A percentile compares a stretch with the other conserved stretches of the same genome.
These are phyloP conservation scores for Pimpla rufipes DNA, from an alignment of 2,888 invertebrate species.

Conservation along the genomic window DNA sequence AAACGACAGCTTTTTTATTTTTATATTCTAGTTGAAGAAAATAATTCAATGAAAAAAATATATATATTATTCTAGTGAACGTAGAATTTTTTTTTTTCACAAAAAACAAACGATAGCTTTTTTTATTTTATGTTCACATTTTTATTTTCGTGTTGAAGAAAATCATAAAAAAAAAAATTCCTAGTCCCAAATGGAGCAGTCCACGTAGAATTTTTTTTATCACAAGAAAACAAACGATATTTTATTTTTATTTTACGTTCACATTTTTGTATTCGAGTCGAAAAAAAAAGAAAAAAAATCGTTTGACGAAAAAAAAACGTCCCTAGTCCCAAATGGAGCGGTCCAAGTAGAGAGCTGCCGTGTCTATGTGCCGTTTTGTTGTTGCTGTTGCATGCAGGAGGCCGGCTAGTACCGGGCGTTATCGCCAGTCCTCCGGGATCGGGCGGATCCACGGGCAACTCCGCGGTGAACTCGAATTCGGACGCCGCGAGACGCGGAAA, in stretches of 20 bases:
- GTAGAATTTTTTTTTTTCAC: background rate
- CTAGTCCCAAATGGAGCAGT: constrained; percentile 51
- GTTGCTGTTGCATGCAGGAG: constrained; percentile 87
- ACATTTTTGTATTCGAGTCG: no score
- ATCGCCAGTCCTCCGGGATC: constrained; percentile 86
- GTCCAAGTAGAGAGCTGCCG: constrained; percentile 58
- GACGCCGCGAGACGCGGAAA: constrained; percentile 91
- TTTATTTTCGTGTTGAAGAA: background rate
- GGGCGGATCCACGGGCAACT: constrained; percentile 85
- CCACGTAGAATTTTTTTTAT: no score
- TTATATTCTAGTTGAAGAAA: no score
- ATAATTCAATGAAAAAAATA: background rate
- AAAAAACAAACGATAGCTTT: background rate
- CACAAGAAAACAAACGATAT: no score
- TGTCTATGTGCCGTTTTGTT: constrained; percentile 81
- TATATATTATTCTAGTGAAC: background rate
- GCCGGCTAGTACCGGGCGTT: constrained; percentile 83
- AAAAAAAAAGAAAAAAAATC: no score
- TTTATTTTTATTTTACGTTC: no score
- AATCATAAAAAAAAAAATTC: constrained; percentile 25
- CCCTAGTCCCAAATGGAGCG: no score
- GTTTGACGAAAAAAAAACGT: no score
- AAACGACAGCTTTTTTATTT: no score
- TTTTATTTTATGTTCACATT: constrained; percentile 13
- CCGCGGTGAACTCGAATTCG: constrained; percentile 76